Evolutionary conservation across 2,113 vertebrate genomes (phyloP), one percentile per base, ranked within the genome.

Genomic region (Cololabis saira): DNA sequence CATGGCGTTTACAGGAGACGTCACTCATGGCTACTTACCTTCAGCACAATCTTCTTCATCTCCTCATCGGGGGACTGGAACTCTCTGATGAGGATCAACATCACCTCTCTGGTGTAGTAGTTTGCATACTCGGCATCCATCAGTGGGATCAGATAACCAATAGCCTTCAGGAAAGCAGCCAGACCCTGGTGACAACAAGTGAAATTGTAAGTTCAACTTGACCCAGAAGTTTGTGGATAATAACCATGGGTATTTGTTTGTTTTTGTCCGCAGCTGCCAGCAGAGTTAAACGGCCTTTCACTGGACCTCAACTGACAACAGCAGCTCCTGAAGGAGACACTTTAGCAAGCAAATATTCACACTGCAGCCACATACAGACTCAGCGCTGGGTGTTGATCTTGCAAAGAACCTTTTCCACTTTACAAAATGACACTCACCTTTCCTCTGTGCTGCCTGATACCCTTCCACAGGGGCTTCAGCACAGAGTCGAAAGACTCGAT

Each of bases 71-170:
- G 98, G 78, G 98, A 99, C 52, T 99, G 98, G 84, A 99, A 99
- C 93, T 99, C 98, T 93, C 97, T 89, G 90, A 99, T 99, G 71
- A 99, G 97, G 89, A 99, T 99, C 53, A 99, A 72, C 98, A 99
- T 99, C 86, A 99, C 97, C 91, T 99, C 97, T 69, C 97, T 94
- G 80, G 97, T 99, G 76, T 99, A 99, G 82, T 99, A 99, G 93
- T 99, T 99, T 7, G 98, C 98, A 65, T 99, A 99, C 67, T 99
- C 98, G 0, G 97, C 98, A 79, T 99, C 97, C 98, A 99, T 99
- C 65, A 99, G 91, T 0, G 98, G 98, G 87, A 99, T 99, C 79
- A 99, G 92, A 79, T 99, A 99, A 5, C 98, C 98, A 71, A 99
- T 99, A 5, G 98, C 98, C 89, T 99, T 99, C 84, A 99, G 91